Evolutionary conservation across 1,140 invertebrate genomes (phyloP).

Genomic region (Euglossa dilemma): DNA sequence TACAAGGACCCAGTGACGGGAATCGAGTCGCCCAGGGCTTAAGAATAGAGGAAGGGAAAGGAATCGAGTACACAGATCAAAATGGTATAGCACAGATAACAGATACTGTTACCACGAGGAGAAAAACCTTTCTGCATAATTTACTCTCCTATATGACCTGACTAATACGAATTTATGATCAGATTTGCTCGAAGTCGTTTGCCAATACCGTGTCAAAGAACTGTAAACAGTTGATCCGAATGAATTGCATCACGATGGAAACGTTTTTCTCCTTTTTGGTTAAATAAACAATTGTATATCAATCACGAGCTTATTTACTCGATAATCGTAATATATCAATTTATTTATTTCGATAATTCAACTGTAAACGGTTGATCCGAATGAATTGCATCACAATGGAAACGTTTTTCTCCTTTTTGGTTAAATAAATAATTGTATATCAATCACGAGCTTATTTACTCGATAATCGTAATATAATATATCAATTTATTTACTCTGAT

Average conservation of each 20-base stretch:
- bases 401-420: background rate
- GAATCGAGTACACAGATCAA: constrained; percentile 77
- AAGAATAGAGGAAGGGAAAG: constrained; percentile 76
- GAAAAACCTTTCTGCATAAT: background rate
- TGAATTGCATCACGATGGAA: background rate
- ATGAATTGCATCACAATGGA: background rate
- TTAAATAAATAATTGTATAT: no score
- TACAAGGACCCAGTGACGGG: constrained; percentile 80
- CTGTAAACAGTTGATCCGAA: background rate
- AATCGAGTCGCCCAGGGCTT: constrained; percentile 78
- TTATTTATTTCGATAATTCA: no score
- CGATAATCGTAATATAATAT: no score
- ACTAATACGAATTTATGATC: background rate
- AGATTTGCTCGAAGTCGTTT: background rate
- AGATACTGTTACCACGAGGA: background rate
- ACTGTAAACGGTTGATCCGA: background rate
- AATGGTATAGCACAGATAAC: constrained; percentile 69
- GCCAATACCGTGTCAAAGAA: background rate
- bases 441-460: no score
- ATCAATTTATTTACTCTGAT: no score
- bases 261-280: background rate
- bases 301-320: no score
- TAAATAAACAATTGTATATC: no score
- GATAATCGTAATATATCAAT: no score
- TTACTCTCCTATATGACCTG: background rate